Conservation (phyloP, 2,113 vertebrate genomes). For the Grallaria varia region DNA sequence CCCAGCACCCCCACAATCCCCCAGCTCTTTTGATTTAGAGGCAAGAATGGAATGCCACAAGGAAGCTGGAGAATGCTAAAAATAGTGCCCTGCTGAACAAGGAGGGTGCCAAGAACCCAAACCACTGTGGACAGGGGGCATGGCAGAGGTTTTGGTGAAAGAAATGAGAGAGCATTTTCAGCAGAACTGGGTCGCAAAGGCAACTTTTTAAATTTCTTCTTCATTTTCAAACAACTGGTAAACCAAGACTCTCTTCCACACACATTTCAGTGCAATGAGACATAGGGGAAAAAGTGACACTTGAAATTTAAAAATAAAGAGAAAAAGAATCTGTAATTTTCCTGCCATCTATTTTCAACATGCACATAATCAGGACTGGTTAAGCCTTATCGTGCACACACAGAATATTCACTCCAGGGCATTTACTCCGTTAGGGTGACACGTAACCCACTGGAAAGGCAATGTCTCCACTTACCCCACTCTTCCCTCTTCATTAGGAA, state of each 20-base stretch:
- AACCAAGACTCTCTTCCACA: not conserved
- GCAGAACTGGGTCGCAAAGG: not conserved
- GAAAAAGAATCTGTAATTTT: not conserved
- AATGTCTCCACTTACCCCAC: not conserved
- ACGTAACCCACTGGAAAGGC: not conserved
- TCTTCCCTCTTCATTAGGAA: not conserved
- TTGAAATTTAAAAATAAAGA: not conserved
- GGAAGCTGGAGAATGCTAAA: not conserved
- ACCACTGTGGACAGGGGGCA: not conserved
- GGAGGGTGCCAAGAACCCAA: constrained; percentile 21
- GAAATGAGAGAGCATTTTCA: not conserved
- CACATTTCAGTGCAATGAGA: not conserved
- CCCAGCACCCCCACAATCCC: not conserved
- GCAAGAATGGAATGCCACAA: not conserved
- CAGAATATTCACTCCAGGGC: not conserved
- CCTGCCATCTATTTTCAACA: not conserved
- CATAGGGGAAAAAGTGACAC: not conserved
- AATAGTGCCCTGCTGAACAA: not conserved
- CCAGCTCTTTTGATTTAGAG: not conserved
- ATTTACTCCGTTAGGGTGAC: not conserved
- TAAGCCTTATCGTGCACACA: not conserved
- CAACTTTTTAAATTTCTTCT: not conserved
- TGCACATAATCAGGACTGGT: not conserved
- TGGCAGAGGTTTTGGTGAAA: constrained; percentile 11
- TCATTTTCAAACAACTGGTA: not conserved